Evolutionary conservation across 2,113 vertebrate species (phyloP).

Genomic region (Psilopsiagon aymara): DNA sequence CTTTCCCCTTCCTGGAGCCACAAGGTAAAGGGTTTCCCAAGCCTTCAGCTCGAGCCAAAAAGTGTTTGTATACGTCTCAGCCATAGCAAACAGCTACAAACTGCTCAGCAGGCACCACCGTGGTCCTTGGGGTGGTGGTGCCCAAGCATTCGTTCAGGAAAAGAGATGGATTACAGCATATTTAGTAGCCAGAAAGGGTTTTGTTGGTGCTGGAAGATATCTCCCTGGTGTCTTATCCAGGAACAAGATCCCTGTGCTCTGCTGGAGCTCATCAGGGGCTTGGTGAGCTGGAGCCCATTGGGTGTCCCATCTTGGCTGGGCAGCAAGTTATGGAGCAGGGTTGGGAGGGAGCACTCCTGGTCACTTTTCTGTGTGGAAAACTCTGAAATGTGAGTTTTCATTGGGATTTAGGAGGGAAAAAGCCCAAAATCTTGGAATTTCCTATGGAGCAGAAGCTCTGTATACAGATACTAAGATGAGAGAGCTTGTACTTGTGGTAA

Average conservation of each 20-base stretch:
- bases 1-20: not conserved
- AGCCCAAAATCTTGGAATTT: not conserved
- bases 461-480: not conserved
- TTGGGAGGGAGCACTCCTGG: not conserved
- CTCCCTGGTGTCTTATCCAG: not conserved
- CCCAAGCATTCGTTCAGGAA: rapidly evolving
- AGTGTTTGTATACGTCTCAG: rapidly evolving
- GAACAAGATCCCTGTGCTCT: not conserved
- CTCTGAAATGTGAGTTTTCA: not conserved
- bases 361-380: not conserved
- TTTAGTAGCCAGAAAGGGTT: not conserved
- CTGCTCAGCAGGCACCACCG: not conserved
- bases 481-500: too few relatives aligned
- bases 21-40: not conserved
- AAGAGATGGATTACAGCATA: not conserved
- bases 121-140: not conserved
- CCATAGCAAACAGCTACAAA: not conserved
- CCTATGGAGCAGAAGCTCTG: not conserved
- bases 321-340: not conserved
- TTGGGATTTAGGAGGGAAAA: not conserved
- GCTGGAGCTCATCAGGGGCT: not conserved
- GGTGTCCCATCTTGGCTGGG: not conserved
- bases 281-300: not conserved
- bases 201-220: not conserved
- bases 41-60: not conserved